A percentile compares a stretch with the other conserved stretches of the same genome.
These are phyloP conservation scores for Tenrec ecaudatus DNA, from an alignment of 2,113 vertebrate genomes.

Conservation along the genomic window DNA sequence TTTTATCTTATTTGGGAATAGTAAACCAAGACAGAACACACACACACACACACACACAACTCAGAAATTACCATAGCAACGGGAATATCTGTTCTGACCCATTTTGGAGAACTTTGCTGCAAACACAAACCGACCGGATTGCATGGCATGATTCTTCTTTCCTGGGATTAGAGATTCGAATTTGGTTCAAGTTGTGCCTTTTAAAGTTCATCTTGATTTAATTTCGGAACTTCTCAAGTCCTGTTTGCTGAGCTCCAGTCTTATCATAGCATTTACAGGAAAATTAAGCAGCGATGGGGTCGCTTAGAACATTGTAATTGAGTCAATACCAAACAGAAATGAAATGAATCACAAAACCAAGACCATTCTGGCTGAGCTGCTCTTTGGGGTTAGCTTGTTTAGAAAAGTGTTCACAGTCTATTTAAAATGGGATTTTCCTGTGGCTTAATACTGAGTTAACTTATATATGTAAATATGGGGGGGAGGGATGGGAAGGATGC, in stretches of 20 bases:
- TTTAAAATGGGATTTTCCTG: neutral
- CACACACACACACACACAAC: neutral
- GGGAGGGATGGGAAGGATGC: neutral
- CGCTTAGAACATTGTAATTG: constrained; percentile 24
- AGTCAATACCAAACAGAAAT: constrained; percentile 20
- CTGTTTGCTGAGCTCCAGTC: constrained; percentile 54
- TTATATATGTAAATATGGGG: neutral
- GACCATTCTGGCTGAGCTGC: neutral
- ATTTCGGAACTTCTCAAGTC: constrained; percentile 72
- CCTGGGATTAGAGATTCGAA: constrained; percentile 59
- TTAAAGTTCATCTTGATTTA: constrained; percentile 80
- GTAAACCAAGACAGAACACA: constrained; percentile 71
- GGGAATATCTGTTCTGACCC: constrained; percentile 68
- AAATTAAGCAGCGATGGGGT: constrained; percentile 58
- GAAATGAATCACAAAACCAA: constrained; percentile 43
- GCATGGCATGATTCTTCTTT: constrained; percentile 42
- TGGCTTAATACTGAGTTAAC: neutral
- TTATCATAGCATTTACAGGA: constrained; percentile 42
- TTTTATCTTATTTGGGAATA: constrained; percentile 71
- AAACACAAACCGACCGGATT: constrained; percentile 68
- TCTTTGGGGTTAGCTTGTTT: neutral
- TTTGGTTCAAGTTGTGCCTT: constrained; percentile 72
- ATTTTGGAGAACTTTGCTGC: constrained; percentile 58
- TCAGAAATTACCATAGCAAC: constrained; percentile 73
- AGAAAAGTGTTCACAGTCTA: neutral